These are phyloP conservation scores for Drosophila erecta DNA, from an alignment of 1,140 invertebrate genomes.

Conservation along the genomic window DNA sequence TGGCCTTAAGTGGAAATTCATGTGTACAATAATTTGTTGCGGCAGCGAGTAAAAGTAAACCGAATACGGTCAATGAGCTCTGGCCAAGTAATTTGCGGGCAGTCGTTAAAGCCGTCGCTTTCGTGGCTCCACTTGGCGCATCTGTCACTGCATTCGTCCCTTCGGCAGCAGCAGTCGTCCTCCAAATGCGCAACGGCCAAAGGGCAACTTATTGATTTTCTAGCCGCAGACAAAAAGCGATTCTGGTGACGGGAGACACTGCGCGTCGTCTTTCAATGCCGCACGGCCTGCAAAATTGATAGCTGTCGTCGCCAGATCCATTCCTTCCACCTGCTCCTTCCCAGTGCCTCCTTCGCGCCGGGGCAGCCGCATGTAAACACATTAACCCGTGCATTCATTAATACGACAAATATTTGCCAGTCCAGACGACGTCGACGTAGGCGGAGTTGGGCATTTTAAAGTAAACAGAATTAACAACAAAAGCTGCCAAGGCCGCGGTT, in stretches of 20 bases:
- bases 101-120: slow-evolving; percentile 10
- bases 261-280: slow-evolving; percentile 54
- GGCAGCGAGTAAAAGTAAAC: slow-evolving; percentile 63
- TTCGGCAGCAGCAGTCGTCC: background rate
- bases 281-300: slow-evolving; percentile 55
- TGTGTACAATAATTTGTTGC: slow-evolving; percentile 83
- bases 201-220: slow-evolving; percentile 56
- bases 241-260: background rate
- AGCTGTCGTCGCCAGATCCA: slow-evolving; percentile 37
- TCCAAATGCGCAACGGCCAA: slow-evolving; percentile 22
- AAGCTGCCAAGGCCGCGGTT: slow-evolving; percentile 62
- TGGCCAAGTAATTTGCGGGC: slow-evolving; percentile 15
- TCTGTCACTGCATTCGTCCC: slow-evolving; percentile 1
- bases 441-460: slow-evolving; percentile 63
- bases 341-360: background rate
- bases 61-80: slow-evolving; percentile 77
- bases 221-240: slow-evolving; percentile 38
- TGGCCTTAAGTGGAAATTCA: slow-evolving; percentile 83
- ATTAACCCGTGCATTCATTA: slow-evolving; percentile 81
- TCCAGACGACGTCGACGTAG: slow-evolving; percentile 37
- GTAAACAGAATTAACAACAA: slow-evolving; percentile 83
- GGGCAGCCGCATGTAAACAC: slow-evolving; percentile 66
- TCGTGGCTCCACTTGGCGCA: background rate
- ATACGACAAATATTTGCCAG: slow-evolving; percentile 74
- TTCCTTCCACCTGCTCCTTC: background rate